Conservation (phyloP, 2,797 vertebrate genomes). For the Brotula barbata region DNA sequence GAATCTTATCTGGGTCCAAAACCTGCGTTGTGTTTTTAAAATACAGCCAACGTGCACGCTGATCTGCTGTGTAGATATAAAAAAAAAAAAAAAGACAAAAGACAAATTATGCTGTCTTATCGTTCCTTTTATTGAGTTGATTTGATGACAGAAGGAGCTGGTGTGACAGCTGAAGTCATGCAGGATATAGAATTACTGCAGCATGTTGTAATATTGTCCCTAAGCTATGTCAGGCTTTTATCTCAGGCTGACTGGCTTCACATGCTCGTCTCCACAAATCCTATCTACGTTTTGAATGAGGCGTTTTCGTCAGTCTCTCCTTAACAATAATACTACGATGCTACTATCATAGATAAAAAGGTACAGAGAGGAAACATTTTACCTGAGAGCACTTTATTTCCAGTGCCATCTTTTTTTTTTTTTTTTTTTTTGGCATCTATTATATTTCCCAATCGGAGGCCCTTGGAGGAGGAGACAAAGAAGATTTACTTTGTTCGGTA, state of each 20-base stretch:
- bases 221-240: slow-evolving; percentile 52
- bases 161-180: slow-evolving; percentile 19
- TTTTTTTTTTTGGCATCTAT: slow-evolving; percentile 57
- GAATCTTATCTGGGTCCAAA: background rate
- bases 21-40: no score
- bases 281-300: slow-evolving; percentile 22
- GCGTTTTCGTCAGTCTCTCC: no score
- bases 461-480: slow-evolving; percentile 66
- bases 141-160: background rate
- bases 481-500: slow-evolving; percentile 69
- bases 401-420: slow-evolving; percentile 27
- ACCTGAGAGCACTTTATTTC: slow-evolving; percentile 51
- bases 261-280: slow-evolving; percentile 21
- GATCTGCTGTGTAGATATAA: no score
- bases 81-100: no score
- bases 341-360: slow-evolving; percentile 34
- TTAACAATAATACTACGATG: no score
- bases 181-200: slow-evolving; percentile 20
- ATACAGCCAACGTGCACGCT: no score
- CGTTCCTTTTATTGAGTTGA: no score
- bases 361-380: slow-evolving; percentile 31
- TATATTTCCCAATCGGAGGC: slow-evolving; percentile 59
- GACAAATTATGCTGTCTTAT: no score
- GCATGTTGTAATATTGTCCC: slow-evolving; percentile 49
- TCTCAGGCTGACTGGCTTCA: slow-evolving; percentile 50